Percentiles rank a stretch among this genome's conserved stretches.
These are phyloP conservation scores for Pammene fasciana DNA, from an alignment of 2,888 invertebrate species.

Conservation along the genomic window DNA sequence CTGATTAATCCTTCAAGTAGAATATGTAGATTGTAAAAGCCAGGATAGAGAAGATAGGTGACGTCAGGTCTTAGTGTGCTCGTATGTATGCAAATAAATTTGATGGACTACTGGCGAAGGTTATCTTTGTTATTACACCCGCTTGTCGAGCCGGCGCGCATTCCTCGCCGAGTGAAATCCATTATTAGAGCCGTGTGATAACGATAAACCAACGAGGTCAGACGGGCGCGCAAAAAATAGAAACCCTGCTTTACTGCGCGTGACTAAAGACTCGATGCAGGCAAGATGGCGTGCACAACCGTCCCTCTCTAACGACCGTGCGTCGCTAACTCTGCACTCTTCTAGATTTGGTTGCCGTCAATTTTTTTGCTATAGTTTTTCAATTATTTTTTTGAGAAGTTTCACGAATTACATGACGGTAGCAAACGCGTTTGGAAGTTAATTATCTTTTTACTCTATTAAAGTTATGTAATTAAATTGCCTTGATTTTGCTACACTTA, in stretches of 20 bases:
- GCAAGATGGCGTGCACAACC: conserved; percentile 72
- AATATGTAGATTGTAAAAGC: conserved; percentile 38
- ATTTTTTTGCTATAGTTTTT: conserved; percentile 69
- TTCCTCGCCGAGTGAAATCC: conserved; percentile 43
- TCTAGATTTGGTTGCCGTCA: conserved; percentile 69
- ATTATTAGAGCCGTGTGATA: conserved; percentile 63
- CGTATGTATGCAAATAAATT: conserved; percentile 40
- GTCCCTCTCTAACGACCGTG: conserved; percentile 62
- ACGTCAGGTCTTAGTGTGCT: conserved; percentile 33
- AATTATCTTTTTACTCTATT: conserved; percentile 55
- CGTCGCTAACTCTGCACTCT: conserved; percentile 55
- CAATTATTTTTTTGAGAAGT: conserved; percentile 66
- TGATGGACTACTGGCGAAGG: conserved; percentile 44
- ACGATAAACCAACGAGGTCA: conserved; percentile 82
- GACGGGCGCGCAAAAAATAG: conserved; percentile 80
- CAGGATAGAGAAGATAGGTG: conserved; percentile 43
- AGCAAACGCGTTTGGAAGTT: conserved; percentile 53
- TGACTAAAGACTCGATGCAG: conserved; percentile 77
- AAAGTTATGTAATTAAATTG: conserved; percentile 52
- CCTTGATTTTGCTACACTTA: conserved; percentile 38
- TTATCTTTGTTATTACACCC: conserved; percentile 44
- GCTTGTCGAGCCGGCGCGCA: conserved; percentile 36
- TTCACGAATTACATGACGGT: conserved; percentile 74
- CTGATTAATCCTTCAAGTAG: conserved; percentile 49
- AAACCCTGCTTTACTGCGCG: conserved; percentile 78